Evolutionary conservation across 1,140 invertebrate species (phyloP).

Genomic region (Copidosoma floridanum): DNA sequence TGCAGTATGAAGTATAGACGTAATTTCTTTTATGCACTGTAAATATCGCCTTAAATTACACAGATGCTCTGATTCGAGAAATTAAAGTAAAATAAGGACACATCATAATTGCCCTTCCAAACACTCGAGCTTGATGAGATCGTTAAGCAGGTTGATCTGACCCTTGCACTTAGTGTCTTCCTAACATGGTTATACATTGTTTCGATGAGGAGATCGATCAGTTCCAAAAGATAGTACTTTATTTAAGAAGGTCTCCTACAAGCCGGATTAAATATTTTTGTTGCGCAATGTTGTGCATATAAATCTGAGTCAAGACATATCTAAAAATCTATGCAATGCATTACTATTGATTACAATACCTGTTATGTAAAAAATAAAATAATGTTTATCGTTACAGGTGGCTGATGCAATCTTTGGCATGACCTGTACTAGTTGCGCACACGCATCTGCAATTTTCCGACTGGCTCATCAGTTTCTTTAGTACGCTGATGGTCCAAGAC

Average conservation of each 20-base stretch:
- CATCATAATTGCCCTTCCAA: too few relatives aligned
- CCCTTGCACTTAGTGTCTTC: conserved; percentile 98
- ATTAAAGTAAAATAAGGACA: too few relatives aligned
- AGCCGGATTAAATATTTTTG: conserved; percentile 95
- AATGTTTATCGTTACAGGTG: conserved; percentile 99
- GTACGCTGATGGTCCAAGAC: conserved; percentile 96
- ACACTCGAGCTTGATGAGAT: conserved; percentile 93
- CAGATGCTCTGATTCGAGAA: too few relatives aligned
- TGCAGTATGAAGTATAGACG: conserved; percentile 97
- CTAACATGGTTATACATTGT: conserved; percentile 98
- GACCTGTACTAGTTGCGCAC: conserved; percentile 98
- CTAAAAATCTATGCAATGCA: conserved; percentile 98
- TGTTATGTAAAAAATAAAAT: too few relatives aligned
- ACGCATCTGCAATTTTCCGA: conserved; percentile 96
- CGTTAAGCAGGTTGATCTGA: conserved; percentile 93
- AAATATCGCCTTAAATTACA: too few relatives aligned
- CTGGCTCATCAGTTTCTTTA: too few relatives aligned
- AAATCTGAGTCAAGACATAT: conserved; percentile 90
- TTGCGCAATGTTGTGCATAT: conserved; percentile 95
- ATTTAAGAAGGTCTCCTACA: conserved; percentile 98
- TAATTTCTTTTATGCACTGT: conserved; percentile 91
- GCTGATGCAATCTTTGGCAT: conserved; percentile 97
- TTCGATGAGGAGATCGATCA: conserved; percentile 99
- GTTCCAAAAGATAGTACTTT: conserved; percentile 98
- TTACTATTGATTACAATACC: conserved; percentile 99